phyloP scores from a whole-genome alignment of 2,888 invertebrate genomes.

The Mylabris sibirica region DNA sequence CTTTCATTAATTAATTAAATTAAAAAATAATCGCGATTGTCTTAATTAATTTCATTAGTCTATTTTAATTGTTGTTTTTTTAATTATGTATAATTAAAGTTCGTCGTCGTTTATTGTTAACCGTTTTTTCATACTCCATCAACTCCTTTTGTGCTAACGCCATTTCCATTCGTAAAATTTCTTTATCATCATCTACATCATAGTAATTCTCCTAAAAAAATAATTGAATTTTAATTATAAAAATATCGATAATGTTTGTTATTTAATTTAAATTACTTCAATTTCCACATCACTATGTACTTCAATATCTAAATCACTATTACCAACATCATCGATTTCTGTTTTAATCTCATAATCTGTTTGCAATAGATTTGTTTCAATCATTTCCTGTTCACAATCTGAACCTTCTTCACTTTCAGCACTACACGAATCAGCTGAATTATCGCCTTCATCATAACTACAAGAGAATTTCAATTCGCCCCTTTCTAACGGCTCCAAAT shows the following conservation, averaged over 20 bases:
- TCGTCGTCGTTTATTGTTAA: constrained; percentile 53
- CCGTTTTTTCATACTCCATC: constrained; percentile 55
- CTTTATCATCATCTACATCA: constrained; percentile 72
- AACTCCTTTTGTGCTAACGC: constrained; percentile 60
- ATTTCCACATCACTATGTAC: constrained; percentile 62
- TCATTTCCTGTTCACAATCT: constrained; percentile 62
- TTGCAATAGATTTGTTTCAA: constrained; percentile 42
- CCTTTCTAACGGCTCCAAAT: constrained; percentile 81
- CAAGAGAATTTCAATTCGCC: constrained; percentile 87
- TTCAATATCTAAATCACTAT: constrained; percentile 54
- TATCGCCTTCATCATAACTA: constrained; percentile 59
- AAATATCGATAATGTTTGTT: constrained; percentile 21
- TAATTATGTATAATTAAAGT: constrained; percentile 54
- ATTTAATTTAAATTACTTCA: constrained; percentile 60
- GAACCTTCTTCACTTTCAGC: constrained; percentile 75
- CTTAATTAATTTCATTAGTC: constrained; percentile 16
- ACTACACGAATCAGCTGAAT: constrained; percentile 66
- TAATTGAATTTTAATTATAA: constrained; percentile 18
- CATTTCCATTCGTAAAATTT: constrained; percentile 59
- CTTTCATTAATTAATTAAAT: constrained; percentile 11
- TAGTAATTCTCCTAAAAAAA: constrained; percentile 71
- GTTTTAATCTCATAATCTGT: constrained; percentile 64
- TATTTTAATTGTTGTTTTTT: constrained; percentile 18
- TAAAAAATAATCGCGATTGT: constrained; percentile 14
- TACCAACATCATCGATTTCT: constrained; percentile 53